Conservation (phyloP, 2,113 vertebrate genomes). For the Apistogramma diplotaenia region DNA sequence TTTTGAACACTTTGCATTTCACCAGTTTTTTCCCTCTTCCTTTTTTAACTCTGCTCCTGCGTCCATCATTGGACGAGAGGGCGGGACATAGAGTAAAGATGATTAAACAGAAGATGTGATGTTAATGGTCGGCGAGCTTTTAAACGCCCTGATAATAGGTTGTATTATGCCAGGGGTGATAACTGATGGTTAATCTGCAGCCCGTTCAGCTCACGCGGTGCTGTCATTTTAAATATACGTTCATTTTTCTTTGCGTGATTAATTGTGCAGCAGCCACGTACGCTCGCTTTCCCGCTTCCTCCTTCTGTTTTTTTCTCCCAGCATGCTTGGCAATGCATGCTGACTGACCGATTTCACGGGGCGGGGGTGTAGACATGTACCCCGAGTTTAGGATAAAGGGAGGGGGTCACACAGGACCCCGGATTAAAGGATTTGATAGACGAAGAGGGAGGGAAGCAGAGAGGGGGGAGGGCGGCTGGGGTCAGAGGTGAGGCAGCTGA, state of each 20-base stretch:
- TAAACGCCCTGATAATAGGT: neutral
- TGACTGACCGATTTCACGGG: conserved; percentile 56
- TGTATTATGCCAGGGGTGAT: neutral
- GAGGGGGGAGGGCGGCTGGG: conserved; percentile 37
- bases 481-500: conserved; percentile 58
- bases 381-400: conserved; percentile 44
- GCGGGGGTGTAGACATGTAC: conserved; percentile 64
- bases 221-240: neutral
- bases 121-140: conserved; percentile 23
- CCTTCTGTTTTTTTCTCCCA: neutral
- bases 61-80: conserved; percentile 3
- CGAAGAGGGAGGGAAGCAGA: conserved; percentile 22
- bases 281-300: neutral
- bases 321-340: neutral
- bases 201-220: neutral
- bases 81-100: conserved; percentile 37
- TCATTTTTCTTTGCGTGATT: neutral
- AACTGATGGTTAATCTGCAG: neutral
- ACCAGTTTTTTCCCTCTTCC: neutral
- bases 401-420: conserved; percentile 55
- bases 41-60: neutral
- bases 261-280: neutral
- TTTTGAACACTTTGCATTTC: neutral
- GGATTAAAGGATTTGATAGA: conserved; percentile 70
- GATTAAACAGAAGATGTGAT: conserved; percentile 48